Percentiles rank a stretch among this genome's conserved stretches.
These are phyloP conservation scores for Drosophila rellima DNA, from an alignment of 2,888 invertebrate species.

Conservation along the genomic window DNA sequence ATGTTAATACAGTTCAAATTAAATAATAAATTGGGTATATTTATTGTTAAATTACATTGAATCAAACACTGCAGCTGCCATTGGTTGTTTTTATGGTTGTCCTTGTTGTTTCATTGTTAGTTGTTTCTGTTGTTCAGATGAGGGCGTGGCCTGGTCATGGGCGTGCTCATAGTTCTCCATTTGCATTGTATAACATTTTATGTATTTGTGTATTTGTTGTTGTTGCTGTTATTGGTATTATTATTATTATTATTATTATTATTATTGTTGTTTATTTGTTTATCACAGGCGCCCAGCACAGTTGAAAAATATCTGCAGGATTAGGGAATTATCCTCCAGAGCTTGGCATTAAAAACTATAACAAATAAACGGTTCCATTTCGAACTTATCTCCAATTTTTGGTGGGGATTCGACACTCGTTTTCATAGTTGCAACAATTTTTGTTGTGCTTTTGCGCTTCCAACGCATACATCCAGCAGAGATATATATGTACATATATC, in stretches of 20 bases:
- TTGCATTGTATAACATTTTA: background rate
- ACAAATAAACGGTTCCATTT: conserved; percentile 2
- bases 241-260: background rate
- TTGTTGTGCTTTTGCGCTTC: conserved; percentile 4
- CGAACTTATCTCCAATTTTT: background rate
- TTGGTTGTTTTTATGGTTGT: conserved; percentile 10
- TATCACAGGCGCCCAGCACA: conserved; percentile 43
- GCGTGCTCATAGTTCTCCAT: conserved; percentile 3
- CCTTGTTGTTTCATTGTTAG: background rate
- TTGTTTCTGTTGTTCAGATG: conserved; percentile 1
- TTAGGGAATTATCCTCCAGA: conserved; percentile 2
- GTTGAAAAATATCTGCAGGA: background rate
- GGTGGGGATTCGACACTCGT: background rate
- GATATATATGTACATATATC: background rate
- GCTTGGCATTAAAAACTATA: conserved; percentile 2
- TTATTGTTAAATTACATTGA: background rate
- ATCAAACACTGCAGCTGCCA: conserved; percentile 31
- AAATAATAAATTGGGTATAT: background rate
- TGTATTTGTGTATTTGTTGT: conserved; percentile 2
- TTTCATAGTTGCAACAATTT: background rate
- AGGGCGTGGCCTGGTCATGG: conserved; percentile 19
- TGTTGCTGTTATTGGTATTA: background rate
- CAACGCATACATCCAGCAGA: conserved; percentile 10
- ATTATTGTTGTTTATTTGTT: background rate
- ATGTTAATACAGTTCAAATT: conserved; percentile 36